Evolutionary conservation across 2,113 vertebrate species (phyloP).

Genomic region (Hydrolagus affinis): DNA sequence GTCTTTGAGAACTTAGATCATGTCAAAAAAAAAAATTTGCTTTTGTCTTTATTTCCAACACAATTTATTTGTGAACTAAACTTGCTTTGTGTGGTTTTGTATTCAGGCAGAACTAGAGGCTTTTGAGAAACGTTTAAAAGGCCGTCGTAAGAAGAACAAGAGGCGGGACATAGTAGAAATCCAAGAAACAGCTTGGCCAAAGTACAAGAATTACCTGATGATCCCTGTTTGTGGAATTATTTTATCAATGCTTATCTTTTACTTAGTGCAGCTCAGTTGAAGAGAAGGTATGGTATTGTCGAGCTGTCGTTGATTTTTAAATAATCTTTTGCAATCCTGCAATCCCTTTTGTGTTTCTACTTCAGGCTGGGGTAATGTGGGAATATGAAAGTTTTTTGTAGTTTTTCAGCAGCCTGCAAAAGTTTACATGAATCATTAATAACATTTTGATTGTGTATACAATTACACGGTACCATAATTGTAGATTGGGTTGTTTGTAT

Average conservation of each 20-base stretch:
- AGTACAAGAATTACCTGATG: conserved; percentile 61
- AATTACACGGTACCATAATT: background rate
- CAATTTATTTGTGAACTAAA: background rate
- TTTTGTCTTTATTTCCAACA: background rate
- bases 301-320: background rate
- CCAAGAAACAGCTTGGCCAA: conserved; percentile 61
- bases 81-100: background rate
- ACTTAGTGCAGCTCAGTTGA: conserved; percentile 49
- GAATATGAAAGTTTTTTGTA: background rate
- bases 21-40: background rate
- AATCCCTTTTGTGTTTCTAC: background rate
- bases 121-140: conserved; percentile 87
- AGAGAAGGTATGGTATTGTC: background rate
- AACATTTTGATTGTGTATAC: background rate
- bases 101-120: conserved; percentile 86
- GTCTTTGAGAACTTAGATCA: background rate
- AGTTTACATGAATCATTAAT: background rate
- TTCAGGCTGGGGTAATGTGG: background rate
- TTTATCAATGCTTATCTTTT: conserved; percentile 62
- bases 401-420: background rate
- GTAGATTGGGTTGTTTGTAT: background rate
- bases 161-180: conserved; percentile 65
- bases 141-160: conserved; percentile 71
- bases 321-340: background rate
- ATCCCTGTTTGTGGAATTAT: conserved; percentile 54